Base-by-base conservation (phyloP, 2,797 vertebrate genomes). In the Cheirogaleus major region DNA sequence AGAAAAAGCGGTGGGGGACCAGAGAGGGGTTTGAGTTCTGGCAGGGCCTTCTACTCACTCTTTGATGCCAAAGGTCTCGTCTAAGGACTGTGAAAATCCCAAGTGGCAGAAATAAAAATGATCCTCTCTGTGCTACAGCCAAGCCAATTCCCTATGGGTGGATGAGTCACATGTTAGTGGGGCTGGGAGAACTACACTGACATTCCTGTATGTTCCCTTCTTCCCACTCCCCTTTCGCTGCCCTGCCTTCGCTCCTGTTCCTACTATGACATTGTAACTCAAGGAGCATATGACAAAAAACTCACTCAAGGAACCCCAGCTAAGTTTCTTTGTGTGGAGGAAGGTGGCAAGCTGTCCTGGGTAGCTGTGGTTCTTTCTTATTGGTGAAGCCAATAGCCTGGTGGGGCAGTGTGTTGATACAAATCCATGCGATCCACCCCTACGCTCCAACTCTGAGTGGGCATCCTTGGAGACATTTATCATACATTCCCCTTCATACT, bases 21-120 rank as follows among this genome's bases (percentile, higher is more conserved):
- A 35, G 76, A 91, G 82, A 73, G 88, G 43, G 12, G 35, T 22
- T 38, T 75, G 90, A 41, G 48, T 73, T 23, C 59, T 72, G 93
- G 55, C 43, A 48, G 8, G 45, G 50, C 43, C 75, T 91, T 87
- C 63, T 41, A 6, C 55, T 65, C 23, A 14, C 52, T 91, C 15
- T 89, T 65, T 43, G 18, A 93, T 2, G 18, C 76, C 83, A 76
- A 61, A 70, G 61, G 9, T 81, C 88, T 95, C 89, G 59, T 90
- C 80, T 55, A 84, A 83, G 76, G 80, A 70, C 90, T 69, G 65
- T 22, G 69, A 20, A 94, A 83, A 30, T 80, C 84, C 72, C 88
- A 72, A 92, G 87, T 17, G 88, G 86, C 89, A 79, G 92, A 93
- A 80, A 87, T 84, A 38, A 96, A 95, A 76, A 67, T 17, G 70